Conservation (phyloP, 1,140 invertebrate species). For the Phthorimaea operculella region DNA sequence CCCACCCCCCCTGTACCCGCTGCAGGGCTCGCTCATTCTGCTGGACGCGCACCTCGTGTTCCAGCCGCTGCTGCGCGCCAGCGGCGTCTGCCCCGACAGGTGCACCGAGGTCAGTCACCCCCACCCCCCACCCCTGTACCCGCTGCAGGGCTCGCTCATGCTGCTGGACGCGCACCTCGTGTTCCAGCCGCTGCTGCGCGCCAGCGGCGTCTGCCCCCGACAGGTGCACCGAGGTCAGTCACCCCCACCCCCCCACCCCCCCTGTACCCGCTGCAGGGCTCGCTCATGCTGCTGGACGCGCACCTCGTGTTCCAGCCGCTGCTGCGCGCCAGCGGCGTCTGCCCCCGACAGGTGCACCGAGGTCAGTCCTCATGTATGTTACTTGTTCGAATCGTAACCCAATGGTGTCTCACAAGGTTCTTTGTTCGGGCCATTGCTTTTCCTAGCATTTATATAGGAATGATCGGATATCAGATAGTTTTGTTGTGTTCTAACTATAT, state of each 20-base stretch:
- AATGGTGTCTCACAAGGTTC: neutral
- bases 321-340: constrained; percentile 84
- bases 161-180: constrained; percentile 92
- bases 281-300: constrained; percentile 85
- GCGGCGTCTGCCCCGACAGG: constrained; percentile 90
- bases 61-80: constrained; percentile 83
- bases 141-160: constrained; percentile 84
- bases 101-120: constrained; percentile 69
- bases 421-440: neutral
- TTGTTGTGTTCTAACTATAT: too few relatives aligned
- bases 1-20: constrained; percentile 80
- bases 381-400: neutral
- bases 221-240: constrained; percentile 75
- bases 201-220: constrained; percentile 87
- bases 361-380: constrained; percentile 43
- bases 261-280: constrained; percentile 84
- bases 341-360: constrained; percentile 82
- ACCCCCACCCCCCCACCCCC: too few relatives aligned
- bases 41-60: constrained; percentile 94
- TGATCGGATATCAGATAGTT: too few relatives aligned
- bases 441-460: too few relatives aligned
- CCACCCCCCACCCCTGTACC: too few relatives aligned
- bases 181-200: constrained; percentile 87
- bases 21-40: constrained; percentile 84
- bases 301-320: constrained; percentile 94